These are phyloP conservation scores for Eupithecia subfuscata DNA, from an alignment of 2,888 invertebrate species.

Conservation along the genomic window DNA sequence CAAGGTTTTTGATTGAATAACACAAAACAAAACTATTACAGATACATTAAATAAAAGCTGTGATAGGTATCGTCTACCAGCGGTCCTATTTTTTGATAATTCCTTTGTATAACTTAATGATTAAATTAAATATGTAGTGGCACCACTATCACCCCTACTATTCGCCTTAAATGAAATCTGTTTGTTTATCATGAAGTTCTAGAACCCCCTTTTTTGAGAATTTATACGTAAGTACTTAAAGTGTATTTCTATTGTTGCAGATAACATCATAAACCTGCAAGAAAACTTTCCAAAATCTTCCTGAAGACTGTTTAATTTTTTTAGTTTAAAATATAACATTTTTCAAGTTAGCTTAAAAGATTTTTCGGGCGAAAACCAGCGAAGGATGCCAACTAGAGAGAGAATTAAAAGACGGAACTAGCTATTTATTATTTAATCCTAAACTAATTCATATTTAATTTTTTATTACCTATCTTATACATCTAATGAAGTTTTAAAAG, in stretches of 20 bases:
- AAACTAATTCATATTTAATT: constrained; percentile 56
- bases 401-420: constrained; percentile 82
- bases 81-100: too few species aligned
- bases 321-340: constrained; percentile 64
- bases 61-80: too few species aligned
- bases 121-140: too few species aligned
- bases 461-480: constrained; percentile 52
- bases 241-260: constrained; percentile 66
- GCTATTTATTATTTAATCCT: constrained; percentile 75
- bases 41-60: too few species aligned
- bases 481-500: constrained; percentile 45
- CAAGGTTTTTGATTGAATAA: too few species aligned
- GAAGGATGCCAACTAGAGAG: constrained; percentile 79
- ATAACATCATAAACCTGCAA: constrained; percentile 66
- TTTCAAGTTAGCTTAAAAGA: constrained; percentile 61
- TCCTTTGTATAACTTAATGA: too few species aligned
- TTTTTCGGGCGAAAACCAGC: constrained; percentile 53
- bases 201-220: too few species aligned
- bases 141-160: too few species aligned
- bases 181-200: too few species aligned
- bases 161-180: too few species aligned
- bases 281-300: constrained; percentile 80
- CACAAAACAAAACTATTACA: too few species aligned
- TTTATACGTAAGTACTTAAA: background rate
- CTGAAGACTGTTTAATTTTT: constrained; percentile 78